Base-by-base conservation (phyloP, 2,113 vertebrate species). In the Zapus hudsonius region DNA sequence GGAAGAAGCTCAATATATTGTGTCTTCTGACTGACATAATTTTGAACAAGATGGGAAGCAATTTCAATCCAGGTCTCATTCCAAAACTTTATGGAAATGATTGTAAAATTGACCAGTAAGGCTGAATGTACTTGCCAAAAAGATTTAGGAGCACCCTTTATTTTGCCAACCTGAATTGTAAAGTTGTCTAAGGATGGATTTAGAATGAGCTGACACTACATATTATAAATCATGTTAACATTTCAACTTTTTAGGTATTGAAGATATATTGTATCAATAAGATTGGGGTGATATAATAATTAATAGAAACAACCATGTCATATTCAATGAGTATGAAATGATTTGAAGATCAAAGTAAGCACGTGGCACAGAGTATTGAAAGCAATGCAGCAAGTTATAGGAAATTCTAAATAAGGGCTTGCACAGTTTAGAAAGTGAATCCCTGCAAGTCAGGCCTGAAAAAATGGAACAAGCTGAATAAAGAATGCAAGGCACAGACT, bases 1-100 rank as follows among this genome's bases (percentile, higher is more conserved):
- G 0, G 76, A 96, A 92, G 80, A 78, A 94, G 91, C 83, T 75
- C 7, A 0, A 31, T 70, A 75, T 80, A 89, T 89, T 75, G 0
- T 92, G 89, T 88, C 70, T 97, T 93, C 96, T 97, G 94, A 87
- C 92, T 96, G 96, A 81, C 86, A 38, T 69, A 82, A 89, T 93
- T 95, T 84, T 95, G 82, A 89, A 76, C 29, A 89, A 67, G 5
- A 79, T 59, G 93, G 40, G 75, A 95, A 94, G 59, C 0, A 16
- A 89, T 89, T 89, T 95, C 72, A 64, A 64, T 89, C 47, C 57
- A 93, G 57, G 59, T 29, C 15, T 57, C 33, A 25, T 84, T 96
- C 57, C 63, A 94, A 79, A 89, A 29, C 66, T 87, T 87, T 6
- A 82, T 78, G 81, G 89, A 94, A 94, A 82, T 69, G 52, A 76